Conservation (phyloP, 2,888 invertebrate genomes). For the Nebria salina region DNA sequence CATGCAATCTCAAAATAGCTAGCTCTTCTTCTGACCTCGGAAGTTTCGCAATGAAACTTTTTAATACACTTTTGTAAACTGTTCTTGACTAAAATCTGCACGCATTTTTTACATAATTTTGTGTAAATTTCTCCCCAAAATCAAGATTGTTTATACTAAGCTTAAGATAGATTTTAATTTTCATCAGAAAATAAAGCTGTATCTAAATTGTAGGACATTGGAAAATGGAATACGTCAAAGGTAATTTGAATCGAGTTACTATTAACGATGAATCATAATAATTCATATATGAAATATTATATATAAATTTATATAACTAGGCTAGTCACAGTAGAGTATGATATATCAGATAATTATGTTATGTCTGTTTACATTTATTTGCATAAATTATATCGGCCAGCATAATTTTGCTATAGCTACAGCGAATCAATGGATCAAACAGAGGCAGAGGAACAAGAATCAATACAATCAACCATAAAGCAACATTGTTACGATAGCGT, state of each 20-base stretch:
- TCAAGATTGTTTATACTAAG: too few species aligned
- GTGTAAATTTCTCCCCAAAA: too few species aligned
- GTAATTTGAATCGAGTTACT: background rate
- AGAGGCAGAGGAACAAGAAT: background rate
- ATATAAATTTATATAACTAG: conserved; percentile 32
- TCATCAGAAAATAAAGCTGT: too few species aligned
- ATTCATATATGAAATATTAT: conserved; percentile 43
- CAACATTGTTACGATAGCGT: background rate
- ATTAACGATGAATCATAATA: conserved; percentile 25
- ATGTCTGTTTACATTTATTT: conserved; percentile 44
- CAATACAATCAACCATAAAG: background rate
- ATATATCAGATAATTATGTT: conserved; percentile 45
- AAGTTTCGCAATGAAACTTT: background rate
- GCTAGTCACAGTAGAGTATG: conserved; percentile 11
- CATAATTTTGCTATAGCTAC: conserved; percentile 41
- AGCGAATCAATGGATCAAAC: conserved; percentile 25
- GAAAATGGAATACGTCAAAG: background rate
- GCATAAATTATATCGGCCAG: conserved; percentile 37
- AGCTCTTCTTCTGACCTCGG: background rate
- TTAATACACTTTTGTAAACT: background rate
- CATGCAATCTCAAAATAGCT: background rate
- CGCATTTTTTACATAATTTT: too few species aligned
- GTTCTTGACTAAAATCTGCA: background rate
- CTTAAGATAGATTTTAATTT: too few species aligned
- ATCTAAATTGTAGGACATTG: background rate